These are phyloP conservation scores for Oryzias curvinotus DNA, from an alignment of 2,113 vertebrate species.

Conservation along the genomic window DNA sequence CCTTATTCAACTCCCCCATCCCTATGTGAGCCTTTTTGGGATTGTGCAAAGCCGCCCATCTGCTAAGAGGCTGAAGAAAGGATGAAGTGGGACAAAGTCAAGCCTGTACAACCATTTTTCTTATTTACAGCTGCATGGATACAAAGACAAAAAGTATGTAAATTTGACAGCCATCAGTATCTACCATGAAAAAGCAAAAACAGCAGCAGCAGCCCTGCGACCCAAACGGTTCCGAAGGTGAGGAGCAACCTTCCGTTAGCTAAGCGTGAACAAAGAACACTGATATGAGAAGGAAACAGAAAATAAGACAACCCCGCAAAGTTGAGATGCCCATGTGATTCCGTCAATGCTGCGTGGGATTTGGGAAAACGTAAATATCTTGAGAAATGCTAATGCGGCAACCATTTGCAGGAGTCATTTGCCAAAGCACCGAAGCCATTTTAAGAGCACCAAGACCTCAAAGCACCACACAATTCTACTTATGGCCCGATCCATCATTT, in stretches of 20 bases:
- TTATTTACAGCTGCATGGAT: not conserved
- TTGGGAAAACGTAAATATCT: slow-evolving; percentile 52
- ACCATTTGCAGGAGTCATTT: slow-evolving; percentile 69
- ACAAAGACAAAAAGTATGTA: not conserved
- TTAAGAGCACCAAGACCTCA: slow-evolving; percentile 51
- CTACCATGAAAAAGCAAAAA: slow-evolving; percentile 11
- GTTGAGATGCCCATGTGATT: not conserved
- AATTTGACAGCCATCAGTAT: slow-evolving; percentile 1
- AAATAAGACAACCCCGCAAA: slow-evolving; percentile 2
- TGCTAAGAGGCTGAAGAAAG: not conserved
- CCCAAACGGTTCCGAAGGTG: slow-evolving; percentile 24
- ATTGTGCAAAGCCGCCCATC: no score
- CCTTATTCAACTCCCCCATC: no score
- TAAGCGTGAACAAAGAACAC: not conserved
- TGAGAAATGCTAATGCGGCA: slow-evolving; percentile 60
- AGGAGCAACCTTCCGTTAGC: slow-evolving; percentile 17
- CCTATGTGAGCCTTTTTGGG: no score
- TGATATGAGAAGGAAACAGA: slow-evolving; percentile 12
- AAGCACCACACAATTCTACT: slow-evolving; percentile 29
- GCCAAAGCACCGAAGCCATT: slow-evolving; percentile 63
- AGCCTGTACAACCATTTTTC: not conserved
- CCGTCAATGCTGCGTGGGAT: not conserved
- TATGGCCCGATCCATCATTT: slow-evolving; percentile 33
- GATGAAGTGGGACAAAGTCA: slow-evolving; percentile 24
- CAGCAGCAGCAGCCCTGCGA: slow-evolving; percentile 12